phyloP scores from a whole-genome alignment of 2,888 invertebrate genomes.

The Stegophylla sp. region DNA sequence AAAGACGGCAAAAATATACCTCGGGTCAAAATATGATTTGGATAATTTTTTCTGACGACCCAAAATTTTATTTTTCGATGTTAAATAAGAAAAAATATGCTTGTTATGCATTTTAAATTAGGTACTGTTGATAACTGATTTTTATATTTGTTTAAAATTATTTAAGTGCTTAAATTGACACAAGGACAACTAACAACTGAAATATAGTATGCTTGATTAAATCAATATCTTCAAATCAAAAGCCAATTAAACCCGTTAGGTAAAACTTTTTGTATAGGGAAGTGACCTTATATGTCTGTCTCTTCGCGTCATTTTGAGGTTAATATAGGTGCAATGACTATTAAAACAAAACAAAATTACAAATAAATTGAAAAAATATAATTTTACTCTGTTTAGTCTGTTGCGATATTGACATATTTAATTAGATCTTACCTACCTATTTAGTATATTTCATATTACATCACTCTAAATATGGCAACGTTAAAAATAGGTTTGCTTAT shows the following conservation, averaged over 20 bases:
- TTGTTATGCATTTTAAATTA: too few relatives aligned
- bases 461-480: background rate
- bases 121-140: background rate
- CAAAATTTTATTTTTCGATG: too few relatives aligned
- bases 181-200: constrained; percentile 42
- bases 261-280: constrained; percentile 33
- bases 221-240: constrained; percentile 25
- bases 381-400: background rate
- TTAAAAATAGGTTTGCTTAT: background rate
- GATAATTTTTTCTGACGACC: too few relatives aligned
- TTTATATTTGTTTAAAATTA: constrained; percentile 4
- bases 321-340: constrained; percentile 33
- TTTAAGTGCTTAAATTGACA: constrained; percentile 24
- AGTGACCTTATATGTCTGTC: constrained; percentile 34
- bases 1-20: too few relatives aligned
- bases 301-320: background rate
- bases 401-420: constrained; percentile 5
- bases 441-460: background rate
- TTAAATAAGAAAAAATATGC: too few relatives aligned
- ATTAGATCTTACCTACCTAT: background rate
- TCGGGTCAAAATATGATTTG: too few relatives aligned
- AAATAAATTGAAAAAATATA: constrained; percentile 2
- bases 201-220: constrained; percentile 36
- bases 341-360: background rate
- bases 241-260: constrained; percentile 36